Conservation (phyloP, 2,797 vertebrate genomes). For the Darevskia mixta region DNA sequence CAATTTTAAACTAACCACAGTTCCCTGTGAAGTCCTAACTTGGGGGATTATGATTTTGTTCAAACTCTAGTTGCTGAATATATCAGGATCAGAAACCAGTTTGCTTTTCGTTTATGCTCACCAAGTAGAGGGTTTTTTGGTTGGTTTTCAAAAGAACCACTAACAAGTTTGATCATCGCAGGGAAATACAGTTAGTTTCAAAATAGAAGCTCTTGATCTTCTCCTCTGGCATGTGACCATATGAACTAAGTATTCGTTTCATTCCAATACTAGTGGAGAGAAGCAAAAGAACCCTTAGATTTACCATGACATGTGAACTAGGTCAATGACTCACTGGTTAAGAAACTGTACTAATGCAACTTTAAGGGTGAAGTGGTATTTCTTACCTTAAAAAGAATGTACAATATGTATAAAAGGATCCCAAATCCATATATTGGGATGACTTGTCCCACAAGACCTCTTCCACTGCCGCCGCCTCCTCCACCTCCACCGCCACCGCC, state of each 20-base stretch:
- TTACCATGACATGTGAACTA: too few species aligned
- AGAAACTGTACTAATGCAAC: neutral
- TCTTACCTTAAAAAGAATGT: constrained; percentile 94
- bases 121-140: neutral
- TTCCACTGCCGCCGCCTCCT: constrained; percentile 68
- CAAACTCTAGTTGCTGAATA: neutral
- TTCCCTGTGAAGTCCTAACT: neutral
- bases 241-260: neutral
- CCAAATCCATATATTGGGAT: constrained; percentile 97
- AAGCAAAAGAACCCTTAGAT: too few species aligned
- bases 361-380: neutral
- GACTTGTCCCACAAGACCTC: constrained; percentile 90
- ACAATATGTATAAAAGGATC: constrained; percentile 94
- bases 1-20: neutral
- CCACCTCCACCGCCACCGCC: constrained; percentile 68
- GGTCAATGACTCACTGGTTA: neutral
- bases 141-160: neutral
- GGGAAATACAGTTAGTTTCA: neutral
- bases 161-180: neutral
- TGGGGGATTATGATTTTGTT: neutral
- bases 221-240: neutral
- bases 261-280: too few species aligned
- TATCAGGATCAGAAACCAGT: neutral
- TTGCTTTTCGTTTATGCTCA: neutral
- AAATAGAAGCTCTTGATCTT: neutral